Evolutionary conservation across 2,888 invertebrate genomes (phyloP), one percentile per base, ranked within the genome.

Genomic region (Clepsis dumicolana): DNA sequence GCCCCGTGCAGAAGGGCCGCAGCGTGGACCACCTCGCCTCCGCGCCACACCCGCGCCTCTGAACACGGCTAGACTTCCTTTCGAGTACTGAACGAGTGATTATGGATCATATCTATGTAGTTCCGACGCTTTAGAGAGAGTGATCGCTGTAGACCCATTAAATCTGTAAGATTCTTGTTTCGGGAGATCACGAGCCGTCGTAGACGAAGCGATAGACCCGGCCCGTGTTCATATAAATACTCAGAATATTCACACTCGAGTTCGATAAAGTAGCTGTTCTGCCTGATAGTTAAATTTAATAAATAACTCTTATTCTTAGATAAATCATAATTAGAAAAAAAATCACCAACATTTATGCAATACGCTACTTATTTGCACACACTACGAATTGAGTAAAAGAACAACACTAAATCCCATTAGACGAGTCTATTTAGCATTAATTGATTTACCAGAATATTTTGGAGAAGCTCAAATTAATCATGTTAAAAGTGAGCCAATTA

Each of bases 91-190:
- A 82, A 81, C 82, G 85, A 86, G 91, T 92, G 91, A 91, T 91
- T 88, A 80, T 74, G 78, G 88, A 90, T 89, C 92, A 92, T 92
- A 92, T 93, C 91, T 82, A 87, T 83, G 83, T 76, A 74, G 81
- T 89, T 83, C 75, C 80, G 79, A 82, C 71, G 85, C 83, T 85
- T 85, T 80, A 79, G 72, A 79, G 76, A 76, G 84, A 52, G 80
- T 83, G 77, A 73, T 73, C 71, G 72, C 78, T 12, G 53, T 53
- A 65, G 65, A 60, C 16, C 38, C 53, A 44, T 25, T 53, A 25
- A 18, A 44, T 25, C 12, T 25, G 56, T 60, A 14, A n/a, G 38
- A 27, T 41, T 24, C 10, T 35, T 35, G 8, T 53, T 14, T 10
- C 10, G 35, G 14, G n/a, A n/a, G n/a, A n/a, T 25, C 18, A 12